phyloP scores from a whole-genome alignment of 2,113 vertebrate genomes.

The Sander vitreus region DNA sequence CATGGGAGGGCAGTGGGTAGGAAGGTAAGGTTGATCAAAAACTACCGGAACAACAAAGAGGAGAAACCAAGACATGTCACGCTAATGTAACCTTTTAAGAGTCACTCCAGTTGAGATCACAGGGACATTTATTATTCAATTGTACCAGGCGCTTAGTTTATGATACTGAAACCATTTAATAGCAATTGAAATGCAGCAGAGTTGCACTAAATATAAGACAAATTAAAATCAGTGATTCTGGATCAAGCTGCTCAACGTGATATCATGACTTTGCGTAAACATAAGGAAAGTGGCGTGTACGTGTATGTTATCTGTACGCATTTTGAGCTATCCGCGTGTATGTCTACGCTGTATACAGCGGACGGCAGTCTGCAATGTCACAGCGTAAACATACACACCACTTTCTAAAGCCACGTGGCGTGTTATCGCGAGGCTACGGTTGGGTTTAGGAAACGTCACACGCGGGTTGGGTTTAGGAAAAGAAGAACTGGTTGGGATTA shows the following conservation, averaged over 20 bases:
- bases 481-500: no score
- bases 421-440: no score
- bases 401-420: no score
- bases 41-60: background rate
- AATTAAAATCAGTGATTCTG: background rate
- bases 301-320: no score
- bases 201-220: background rate
- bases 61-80: background rate
- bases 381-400: no score
- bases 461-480: no score
- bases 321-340: no score
- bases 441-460: no score
- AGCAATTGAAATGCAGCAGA: background rate
- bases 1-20: constrained; percentile 85
- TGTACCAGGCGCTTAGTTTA: background rate
- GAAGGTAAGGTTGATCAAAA: constrained; percentile 71
- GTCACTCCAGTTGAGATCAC: background rate
- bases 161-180: background rate
- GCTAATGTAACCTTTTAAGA: background rate
- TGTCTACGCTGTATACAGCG: no score
- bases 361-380: no score
- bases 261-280: no score
- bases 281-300: no score
- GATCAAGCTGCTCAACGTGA: background rate
- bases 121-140: background rate